Evolutionary conservation across 2,888 invertebrate genomes (phyloP).

Genomic region (Chymomyza procnemis): DNA sequence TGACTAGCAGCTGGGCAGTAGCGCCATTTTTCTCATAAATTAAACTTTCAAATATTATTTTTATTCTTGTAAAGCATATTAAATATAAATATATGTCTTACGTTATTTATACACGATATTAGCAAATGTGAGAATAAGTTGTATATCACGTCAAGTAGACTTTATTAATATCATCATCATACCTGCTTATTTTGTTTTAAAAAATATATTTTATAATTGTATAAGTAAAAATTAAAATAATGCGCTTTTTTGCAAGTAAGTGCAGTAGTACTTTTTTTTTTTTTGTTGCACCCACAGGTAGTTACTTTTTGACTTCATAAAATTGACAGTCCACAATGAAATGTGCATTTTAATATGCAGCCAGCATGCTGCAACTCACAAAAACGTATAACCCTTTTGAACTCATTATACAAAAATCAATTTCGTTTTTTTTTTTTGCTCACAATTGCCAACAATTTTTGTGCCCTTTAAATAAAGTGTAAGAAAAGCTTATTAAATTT

Average conservation of each 20-base stretch:
- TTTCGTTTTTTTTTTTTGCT: constrained; percentile 59
- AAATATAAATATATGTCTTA: constrained; percentile 21
- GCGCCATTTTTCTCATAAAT: constrained; percentile 23
- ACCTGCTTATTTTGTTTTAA: too few species aligned
- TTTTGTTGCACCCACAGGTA: constrained; percentile 12
- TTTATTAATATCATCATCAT: too few species aligned
- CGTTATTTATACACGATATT: too few species aligned
- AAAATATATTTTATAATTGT: too few species aligned
- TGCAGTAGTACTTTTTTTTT: constrained; percentile 36
- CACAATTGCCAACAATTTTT: constrained; percentile 52
- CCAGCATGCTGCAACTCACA: constrained; percentile 47
- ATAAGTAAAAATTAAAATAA: constrained; percentile 56
- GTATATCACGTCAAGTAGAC: too few species aligned
- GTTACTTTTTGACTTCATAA: constrained; percentile 60
- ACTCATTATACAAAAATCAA: constrained; percentile 70
- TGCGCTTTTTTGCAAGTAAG: constrained; percentile 53
- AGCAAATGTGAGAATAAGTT: not conserved
- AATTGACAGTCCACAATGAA: constrained; percentile 56
- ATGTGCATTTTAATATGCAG: constrained; percentile 69
- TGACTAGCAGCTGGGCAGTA: not conserved
- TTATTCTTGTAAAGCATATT: constrained; percentile 8
- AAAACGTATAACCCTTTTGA: constrained; percentile 39
- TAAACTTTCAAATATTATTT: not conserved
- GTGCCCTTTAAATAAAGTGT: constrained; percentile 8
- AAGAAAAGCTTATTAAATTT: too few species aligned